Conservation (phyloP, 2,797 vertebrate genomes). For the Oreochromis grahami region DNA sequence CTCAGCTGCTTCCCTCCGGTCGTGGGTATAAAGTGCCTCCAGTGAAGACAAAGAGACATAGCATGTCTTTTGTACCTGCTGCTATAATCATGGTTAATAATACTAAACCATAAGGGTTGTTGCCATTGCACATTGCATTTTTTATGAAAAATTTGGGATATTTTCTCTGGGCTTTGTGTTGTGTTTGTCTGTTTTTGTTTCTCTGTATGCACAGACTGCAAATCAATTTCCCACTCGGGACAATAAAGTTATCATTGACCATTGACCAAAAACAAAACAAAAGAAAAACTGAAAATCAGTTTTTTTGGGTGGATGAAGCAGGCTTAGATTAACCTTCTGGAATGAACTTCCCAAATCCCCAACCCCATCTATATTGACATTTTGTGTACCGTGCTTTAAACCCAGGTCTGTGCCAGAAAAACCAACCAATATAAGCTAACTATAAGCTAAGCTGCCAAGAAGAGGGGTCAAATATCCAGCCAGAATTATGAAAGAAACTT, state of each 20-base stretch:
- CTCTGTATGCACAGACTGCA: background rate
- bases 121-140: background rate
- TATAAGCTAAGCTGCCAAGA: too few relatives aligned
- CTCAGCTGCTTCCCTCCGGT: background rate
- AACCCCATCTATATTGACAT: background rate
- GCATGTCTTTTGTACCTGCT: background rate
- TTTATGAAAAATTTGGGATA: background rate
- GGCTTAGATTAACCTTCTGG: background rate
- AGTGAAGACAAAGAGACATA: background rate
- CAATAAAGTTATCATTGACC: background rate
- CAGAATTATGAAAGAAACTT: background rate
- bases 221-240: background rate
- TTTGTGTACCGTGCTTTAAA: background rate
- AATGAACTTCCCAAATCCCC: background rate
- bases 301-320: background rate
- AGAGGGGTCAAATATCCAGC: background rate
- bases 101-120: background rate
- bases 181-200: background rate
- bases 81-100: background rate
- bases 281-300: background rate
- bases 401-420: background rate
- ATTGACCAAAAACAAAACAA: background rate
- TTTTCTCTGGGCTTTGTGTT: background rate
- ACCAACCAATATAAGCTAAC: background rate
- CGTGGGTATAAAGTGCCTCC: background rate